Evolutionary conservation across 2,113 vertebrate species (phyloP), one percentile per base, ranked within the genome.

Genomic region (Hippoglossus stenolepis): DNA sequence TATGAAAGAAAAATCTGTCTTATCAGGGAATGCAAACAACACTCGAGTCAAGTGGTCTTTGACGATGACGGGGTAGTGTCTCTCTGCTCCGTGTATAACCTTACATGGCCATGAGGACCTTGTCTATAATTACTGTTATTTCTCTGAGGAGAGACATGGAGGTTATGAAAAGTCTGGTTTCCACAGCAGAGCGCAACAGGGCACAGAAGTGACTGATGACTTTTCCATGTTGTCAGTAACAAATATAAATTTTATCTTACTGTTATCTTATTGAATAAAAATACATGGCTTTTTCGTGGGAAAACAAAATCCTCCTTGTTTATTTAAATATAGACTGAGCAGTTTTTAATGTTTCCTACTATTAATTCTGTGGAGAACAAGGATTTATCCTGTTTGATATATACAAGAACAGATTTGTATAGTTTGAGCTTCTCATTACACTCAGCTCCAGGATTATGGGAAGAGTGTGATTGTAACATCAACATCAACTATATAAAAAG

Each of bases 151-250:
- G 61, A 64, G 38, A 62, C 31, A 58, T 59, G 9, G 66, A 70
- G 75, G 67, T 85, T 85, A 92, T 67, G 73, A 84, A 81, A 89
- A 79, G 82, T 90, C 83, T 82, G 66, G 70, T 79, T 87, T 82
- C 78, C 73, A 70, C 54, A 35, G 18, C n/a, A 65, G 45, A 76
- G n/a, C 24, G 57, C 77, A 76, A 75, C 38, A 66, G 17, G 63
- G 15, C 10, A 63, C 3, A 82, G 0, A 0, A 51, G 31, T 64
- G 66, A 90, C 76, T 67, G 20, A 80, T 67, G 72, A 69, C 18
- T 24, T 13, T 71, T 68, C 28, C 47, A 47, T 56, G 35, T 65
- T 72, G 49, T 47, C 63, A 35, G 31, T 54, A 75, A 69, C 35
- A 70, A n/a, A 66, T 54, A 8, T 43, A 2, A 11, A 43, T 43